Percentiles rank a stretch among this genome's conserved stretches.
Evolutionary conservation across 2,113 vertebrate species (phyloP).

Genomic region (Cebus imitator): DNA sequence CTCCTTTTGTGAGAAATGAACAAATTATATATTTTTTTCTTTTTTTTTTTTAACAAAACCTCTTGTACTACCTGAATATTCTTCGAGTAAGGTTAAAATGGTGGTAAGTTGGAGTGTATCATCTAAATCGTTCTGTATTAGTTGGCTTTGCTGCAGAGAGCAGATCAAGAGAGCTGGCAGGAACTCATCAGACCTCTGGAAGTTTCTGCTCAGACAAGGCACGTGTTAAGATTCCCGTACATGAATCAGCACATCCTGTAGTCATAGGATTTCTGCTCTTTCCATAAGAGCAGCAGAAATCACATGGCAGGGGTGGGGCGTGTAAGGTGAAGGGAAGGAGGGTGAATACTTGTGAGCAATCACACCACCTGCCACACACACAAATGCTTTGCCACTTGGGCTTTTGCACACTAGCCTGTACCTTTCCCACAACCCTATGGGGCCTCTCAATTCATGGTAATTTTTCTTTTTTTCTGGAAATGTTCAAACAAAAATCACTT

Average conservation of each 20-base stretch:
- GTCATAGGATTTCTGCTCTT: no score
- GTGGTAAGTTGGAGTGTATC: neutral
- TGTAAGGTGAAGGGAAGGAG: neutral
- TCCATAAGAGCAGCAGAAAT: neutral
- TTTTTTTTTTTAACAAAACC: no score
- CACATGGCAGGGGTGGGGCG: accelerated
- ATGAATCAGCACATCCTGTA: accelerated
- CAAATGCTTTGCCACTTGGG: neutral
- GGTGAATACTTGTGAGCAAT: neutral
- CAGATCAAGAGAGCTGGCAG: neutral
- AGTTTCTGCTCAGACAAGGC: neutral
- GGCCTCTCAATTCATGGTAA: neutral
- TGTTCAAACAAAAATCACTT: neutral
- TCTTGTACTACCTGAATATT: no score
- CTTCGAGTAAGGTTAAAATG: neutral
- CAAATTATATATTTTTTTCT: no score
- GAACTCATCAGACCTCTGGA: neutral
- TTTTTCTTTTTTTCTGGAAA: neutral
- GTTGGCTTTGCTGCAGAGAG: neutral
- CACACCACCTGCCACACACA: accelerated
- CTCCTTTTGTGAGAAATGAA: neutral
- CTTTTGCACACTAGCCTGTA: neutral
- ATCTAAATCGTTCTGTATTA: neutral
- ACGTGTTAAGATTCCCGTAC: no score
- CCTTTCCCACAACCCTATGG: neutral